Base-by-base conservation (phyloP, 2,797 vertebrate species). In the Smutsia gigantea region DNA sequence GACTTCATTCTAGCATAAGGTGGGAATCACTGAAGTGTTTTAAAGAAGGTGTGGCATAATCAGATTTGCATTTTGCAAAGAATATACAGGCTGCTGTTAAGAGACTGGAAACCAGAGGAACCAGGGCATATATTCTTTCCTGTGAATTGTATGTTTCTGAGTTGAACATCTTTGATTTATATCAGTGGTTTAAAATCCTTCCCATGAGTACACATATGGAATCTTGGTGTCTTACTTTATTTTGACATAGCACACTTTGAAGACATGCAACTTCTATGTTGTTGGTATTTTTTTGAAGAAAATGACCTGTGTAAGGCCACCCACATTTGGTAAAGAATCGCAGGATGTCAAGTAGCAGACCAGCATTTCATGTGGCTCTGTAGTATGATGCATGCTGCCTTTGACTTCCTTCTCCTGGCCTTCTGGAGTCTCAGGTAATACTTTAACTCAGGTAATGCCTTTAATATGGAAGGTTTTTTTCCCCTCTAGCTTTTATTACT, bases 1-100 rank as follows among this genome's bases (percentile, higher is more conserved):
- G n/a, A 31, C 8, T 87, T 82, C 34, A 51, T 34, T 82, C n/a
- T 69, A 12, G 37, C 8, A 21, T 63, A 61, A 49, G 9, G 18
- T 37, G 49, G 12, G 63, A 63, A 63, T 93, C n/a, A 71, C 7
- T 29, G 31, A 87, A 91, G n/a, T 3, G 12, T 84, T 82, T 87
- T 87, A 82, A 78, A 75, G 10, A 87, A 42, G 63, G 15, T 37
- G 5, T 59, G 64, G 46, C 8, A 19, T 27, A 5, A 78, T 87
- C 82, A 57, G 29, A 69, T 61, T 78, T 87, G n/a, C 34, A 78
- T 81, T 90, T 92, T 85, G n/a, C 55, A 74, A 89, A 88, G 19
- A 72, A 89, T 21, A n/a, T 34, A 31, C 29, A 82, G 55, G 7
- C 31, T 25, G 2, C 55, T 83, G 4, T 91, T 93, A 46, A 64